phyloP scores from a whole-genome alignment of 1,140 invertebrate species.

The Brachionus sp. region DNA sequence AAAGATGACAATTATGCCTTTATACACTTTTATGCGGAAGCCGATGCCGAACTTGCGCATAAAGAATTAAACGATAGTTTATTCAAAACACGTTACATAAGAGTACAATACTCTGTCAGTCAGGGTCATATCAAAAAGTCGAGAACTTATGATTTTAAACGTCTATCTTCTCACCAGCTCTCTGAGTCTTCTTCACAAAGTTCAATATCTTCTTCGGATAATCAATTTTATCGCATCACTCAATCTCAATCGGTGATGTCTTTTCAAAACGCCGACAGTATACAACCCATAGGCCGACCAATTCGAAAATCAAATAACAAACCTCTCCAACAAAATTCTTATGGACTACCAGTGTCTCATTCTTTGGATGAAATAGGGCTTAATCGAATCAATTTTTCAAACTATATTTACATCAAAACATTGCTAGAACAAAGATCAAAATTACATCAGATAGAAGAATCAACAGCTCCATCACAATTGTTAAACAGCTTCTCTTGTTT shows the following conservation, averaged over 20 bases:
- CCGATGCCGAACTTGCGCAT: not conserved
- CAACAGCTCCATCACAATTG: not conserved
- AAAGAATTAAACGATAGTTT: slow-evolving; percentile 27
- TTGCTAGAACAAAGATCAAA: not conserved
- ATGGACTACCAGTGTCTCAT: not conserved
- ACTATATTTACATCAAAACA: not conserved
- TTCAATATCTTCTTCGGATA: not conserved
- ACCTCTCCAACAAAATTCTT: not conserved
- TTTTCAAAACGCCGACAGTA: not conserved
- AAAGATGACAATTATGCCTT: slow-evolving; percentile 40
- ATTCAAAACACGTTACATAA: slow-evolving; percentile 29
- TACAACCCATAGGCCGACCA: not conserved
- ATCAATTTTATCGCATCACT: not conserved
- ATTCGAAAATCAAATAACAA: not conserved
- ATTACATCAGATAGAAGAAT: not conserved
- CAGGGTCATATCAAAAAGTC: slow-evolving; percentile 14
- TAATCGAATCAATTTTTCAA: not conserved
- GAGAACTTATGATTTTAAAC: not conserved
- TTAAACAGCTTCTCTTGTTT: not conserved
- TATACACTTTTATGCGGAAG: slow-evolving; percentile 12
- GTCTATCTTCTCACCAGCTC: not conserved
- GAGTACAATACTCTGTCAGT: slow-evolving; percentile 32
- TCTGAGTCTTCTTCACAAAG: not conserved
- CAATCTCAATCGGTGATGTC: slow-evolving; percentile 3
- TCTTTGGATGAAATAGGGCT: not conserved